Evolutionary conservation across 2,888 invertebrate genomes (phyloP), one percentile per base, ranked within the genome.

Genomic region (Melieria crassipennis): DNA sequence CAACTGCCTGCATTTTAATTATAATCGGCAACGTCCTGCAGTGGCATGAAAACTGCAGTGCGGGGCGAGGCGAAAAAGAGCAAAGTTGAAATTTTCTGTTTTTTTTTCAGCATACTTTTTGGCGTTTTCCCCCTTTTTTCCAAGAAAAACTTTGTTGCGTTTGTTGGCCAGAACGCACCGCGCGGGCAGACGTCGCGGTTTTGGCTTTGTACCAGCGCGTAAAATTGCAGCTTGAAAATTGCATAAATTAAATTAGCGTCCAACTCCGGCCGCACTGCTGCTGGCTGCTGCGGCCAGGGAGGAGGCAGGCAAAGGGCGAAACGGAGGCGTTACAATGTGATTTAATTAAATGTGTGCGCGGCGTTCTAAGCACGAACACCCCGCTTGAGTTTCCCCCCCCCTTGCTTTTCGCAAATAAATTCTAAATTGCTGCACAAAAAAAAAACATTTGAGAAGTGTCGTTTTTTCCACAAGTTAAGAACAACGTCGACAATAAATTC

Each of bases 171-270:
- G 13, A 47, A 9, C 16, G 11, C 11, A 4, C 30, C 11, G n/a
- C 10, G 48, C 7, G n/a, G 64, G 43, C 52, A 42, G 50, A n/a
- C 52, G 52, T n/a, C 45, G 30, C 4, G 7, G 64, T 52, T 64
- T 61, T 52, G 7, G 55, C 43, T 52, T 64, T 11, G 1, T 9
- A 11, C 7, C 16, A 46, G 11, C 45, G 9, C 43, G 7, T 45
- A 45, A 11, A 67, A 45, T 45, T 67, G 11, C 45, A 61, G 43
- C 7, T 47, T 13, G 30, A 47, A 58, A 58, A 13, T 9, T 65
- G 11, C 45, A 65, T 65, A 65, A 65, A 57, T 57, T 47, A 65
- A 65, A 57, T 57, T 65, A 47, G 56, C 30, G 56, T 16, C 46
- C 16, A 45, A 30, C 55, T 13, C 11, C 55, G 52, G 52, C 13